Evolutionary conservation across 2,888 invertebrate genomes (phyloP), one percentile per base, ranked within the genome.

Genomic region (Entomobrya multifasciata): DNA sequence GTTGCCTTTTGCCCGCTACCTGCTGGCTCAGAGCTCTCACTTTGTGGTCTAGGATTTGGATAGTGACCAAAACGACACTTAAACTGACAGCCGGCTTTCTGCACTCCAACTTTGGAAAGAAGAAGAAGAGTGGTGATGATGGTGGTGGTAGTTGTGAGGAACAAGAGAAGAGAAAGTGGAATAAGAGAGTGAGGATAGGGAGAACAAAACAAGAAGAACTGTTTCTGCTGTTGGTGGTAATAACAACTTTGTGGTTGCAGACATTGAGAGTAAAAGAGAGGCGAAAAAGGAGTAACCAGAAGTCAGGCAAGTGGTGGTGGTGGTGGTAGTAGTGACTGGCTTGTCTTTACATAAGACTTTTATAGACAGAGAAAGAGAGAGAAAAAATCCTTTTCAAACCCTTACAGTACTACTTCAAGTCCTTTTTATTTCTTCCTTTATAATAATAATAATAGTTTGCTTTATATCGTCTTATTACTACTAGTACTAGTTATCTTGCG

Each of bases 11-110:
- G 78, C 79, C 78, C 78, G 85, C 85, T 85, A 85, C 85, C 85
- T 85, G 85, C 85, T 85, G 85, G 85, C 85, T 78, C 85, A 72
- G 70, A 72, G 30, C 86, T 72, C 86, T 74, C 86, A 86, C 74
- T 79, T 80, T 86, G 86, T 72, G 79, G 79, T 80, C 79, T 62
- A 79, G 72, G 86, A 79, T 86, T 86, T 86, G 85, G 85, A 86
- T 86, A 79, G 79, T 80, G 79, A 86, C 86, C 85, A 85, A 86
- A 86, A 86, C 86, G 79, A 86, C 86, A 86, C 72, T 80, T 86
- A 86, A 86, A 86, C 79, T 86, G 86, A 86, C 86, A 86, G 79
- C 86, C 86, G 79, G 79, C 79, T 86, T 86, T 86, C 85, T 85
- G 27, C 79, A 85, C 85, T 85, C 85, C 70, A 84, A 84, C 30